phyloP scores from a whole-genome alignment of 2,888 invertebrate genomes.

The Proisotoma minuta region DNA sequence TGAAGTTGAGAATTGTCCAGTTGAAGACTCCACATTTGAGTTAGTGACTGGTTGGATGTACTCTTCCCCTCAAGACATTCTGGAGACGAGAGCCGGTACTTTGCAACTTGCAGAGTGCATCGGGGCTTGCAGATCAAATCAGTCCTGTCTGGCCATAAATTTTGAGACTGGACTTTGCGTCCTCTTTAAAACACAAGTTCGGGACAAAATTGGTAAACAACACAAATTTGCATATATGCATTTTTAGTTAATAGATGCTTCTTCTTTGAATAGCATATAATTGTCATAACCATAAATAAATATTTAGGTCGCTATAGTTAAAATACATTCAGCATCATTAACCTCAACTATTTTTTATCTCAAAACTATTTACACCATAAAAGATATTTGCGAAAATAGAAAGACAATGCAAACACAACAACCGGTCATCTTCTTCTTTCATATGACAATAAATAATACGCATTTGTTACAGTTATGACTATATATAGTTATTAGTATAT shows the following conservation, averaged over 20 bases:
- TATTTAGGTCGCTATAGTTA: no score
- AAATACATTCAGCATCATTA: no score
- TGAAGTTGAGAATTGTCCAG: constrained; percentile 53
- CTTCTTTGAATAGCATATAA: not conserved
- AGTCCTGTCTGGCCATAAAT: constrained; percentile 50
- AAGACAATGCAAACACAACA: no score
- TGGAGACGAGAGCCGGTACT: constrained; percentile 51
- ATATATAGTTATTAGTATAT: no score
- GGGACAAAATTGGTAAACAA: constrained; percentile 49
- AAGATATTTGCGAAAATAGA: no score
- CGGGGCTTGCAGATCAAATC: constrained; percentile 49
- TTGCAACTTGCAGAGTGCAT: constrained; percentile 51
- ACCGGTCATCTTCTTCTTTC: no score
- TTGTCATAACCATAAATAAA: no score
- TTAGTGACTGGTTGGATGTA: constrained; percentile 51
- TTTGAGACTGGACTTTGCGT: constrained; percentile 53
- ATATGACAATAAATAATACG: no score
- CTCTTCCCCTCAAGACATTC: constrained; percentile 53
- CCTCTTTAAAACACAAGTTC: constrained; percentile 50
- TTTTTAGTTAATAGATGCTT: not conserved
- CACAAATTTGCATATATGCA: not conserved
- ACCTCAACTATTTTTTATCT: no score
- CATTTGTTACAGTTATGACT: no score
- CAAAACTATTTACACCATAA: no score
- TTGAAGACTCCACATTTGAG: constrained; percentile 49